phyloP scores from a whole-genome alignment of 2,113 vertebrate species.

The Oryzias melastigma region DNA sequence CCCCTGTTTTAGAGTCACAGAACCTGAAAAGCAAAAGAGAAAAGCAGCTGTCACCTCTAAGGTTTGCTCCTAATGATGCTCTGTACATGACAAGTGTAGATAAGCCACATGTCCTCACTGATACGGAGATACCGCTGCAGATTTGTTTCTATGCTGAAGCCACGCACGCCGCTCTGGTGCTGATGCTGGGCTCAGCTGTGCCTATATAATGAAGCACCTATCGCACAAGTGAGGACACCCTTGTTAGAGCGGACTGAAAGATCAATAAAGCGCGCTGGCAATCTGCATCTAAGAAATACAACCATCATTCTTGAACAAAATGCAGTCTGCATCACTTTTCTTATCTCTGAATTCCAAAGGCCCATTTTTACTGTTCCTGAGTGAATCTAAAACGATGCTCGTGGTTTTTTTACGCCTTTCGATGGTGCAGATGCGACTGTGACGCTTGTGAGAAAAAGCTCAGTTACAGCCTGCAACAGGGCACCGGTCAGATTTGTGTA shows the following conservation, averaged over 20 bases:
- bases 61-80: neutral
- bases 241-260: constrained; percentile 15
- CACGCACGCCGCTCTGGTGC: constrained; percentile 1
- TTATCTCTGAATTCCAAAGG: constrained; percentile 1
- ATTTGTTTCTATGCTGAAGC: constrained; percentile 6
- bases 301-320: constrained; percentile 2
- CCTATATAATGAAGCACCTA: constrained; percentile 24
- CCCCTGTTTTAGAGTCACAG: neutral
- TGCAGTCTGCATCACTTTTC: neutral
- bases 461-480: constrained; percentile 10
- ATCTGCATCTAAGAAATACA: constrained; percentile 1
- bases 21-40: neutral
- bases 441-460: constrained; percentile 7
- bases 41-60: constrained; percentile 6
- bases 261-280: constrained; percentile 24
- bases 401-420: constrained; percentile 2
- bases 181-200: constrained; percentile 35
- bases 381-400: constrained; percentile 8
- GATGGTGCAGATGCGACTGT: constrained; percentile 23
- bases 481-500: constrained; percentile 34
- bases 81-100: constrained; percentile 11
- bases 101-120: constrained; percentile 10
- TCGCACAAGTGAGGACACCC: constrained; percentile 11
- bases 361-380: neutral
- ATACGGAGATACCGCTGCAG: constrained; percentile 13